Conservation (phyloP, 2,888 invertebrate genomes). For the Rhagophthalmus giganteus region DNA sequence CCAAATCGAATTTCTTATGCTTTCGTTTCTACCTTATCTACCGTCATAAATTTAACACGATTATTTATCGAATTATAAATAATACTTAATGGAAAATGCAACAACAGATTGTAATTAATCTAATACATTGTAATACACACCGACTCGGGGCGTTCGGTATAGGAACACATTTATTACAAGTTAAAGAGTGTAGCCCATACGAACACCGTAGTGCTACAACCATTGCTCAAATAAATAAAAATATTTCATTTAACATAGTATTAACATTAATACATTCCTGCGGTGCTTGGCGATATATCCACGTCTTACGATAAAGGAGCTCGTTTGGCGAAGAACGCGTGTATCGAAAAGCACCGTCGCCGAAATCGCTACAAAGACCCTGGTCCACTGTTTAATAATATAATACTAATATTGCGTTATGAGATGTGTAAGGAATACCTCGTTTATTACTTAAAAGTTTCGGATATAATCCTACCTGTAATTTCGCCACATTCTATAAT, state of each 20-base stretch:
- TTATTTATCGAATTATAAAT: neutral
- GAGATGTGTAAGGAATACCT: slow-evolving; percentile 37
- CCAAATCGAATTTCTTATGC: neutral
- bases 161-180: slow-evolving; percentile 53
- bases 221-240: slow-evolving; percentile 51
- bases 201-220: slow-evolving; percentile 54
- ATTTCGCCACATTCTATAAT: slow-evolving; percentile 25
- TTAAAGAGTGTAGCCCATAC: slow-evolving; percentile 50
- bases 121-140: slow-evolving; percentile 56
- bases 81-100: slow-evolving; percentile 6
- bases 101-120: slow-evolving; percentile 48
- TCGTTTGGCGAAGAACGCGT: slow-evolving; percentile 9
- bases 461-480: slow-evolving; percentile 37
- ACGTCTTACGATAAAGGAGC: too few relatives aligned
- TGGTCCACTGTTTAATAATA: slow-evolving; percentile 53
- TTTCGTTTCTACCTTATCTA: neutral
- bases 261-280: slow-evolving; percentile 51
- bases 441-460: slow-evolving; percentile 31
- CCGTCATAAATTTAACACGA: neutral
- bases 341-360: slow-evolving; percentile 31
- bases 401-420: slow-evolving; percentile 50
- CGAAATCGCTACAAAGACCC: slow-evolving; percentile 44
- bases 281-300: slow-evolving; percentile 27
- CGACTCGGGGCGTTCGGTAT: slow-evolving; percentile 54
- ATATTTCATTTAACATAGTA: slow-evolving; percentile 52